phyloP scores from a whole-genome alignment of 1,140 invertebrate genomes.

The Piezodorus guildinii region DNA sequence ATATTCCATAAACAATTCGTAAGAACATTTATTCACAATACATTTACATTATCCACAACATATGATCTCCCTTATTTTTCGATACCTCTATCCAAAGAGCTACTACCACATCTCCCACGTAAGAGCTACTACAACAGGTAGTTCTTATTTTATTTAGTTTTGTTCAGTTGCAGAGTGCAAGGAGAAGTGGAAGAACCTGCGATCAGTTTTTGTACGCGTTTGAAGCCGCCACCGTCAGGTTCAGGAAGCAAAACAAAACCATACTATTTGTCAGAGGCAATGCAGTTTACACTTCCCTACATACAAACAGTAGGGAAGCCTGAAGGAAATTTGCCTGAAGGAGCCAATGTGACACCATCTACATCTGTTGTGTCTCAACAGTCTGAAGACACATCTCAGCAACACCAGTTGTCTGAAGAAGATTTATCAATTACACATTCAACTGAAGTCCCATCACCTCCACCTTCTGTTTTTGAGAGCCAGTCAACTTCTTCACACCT shows the following conservation, averaged over 20 bases:
- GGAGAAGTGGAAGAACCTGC: not conserved
- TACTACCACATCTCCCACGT: too few relatives aligned
- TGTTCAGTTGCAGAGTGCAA: not conserved
- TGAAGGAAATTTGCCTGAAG: not conserved
- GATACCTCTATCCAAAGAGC: too few relatives aligned
- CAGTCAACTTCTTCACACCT: too few relatives aligned
- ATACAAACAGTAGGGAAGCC: slow-evolving; percentile 25
- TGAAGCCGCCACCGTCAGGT: slow-evolving; percentile 22
- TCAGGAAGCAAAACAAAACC: slow-evolving; percentile 26
- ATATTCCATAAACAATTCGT: too few relatives aligned
- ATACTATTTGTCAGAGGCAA: slow-evolving; percentile 28
- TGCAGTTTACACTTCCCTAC: slow-evolving; percentile 27
- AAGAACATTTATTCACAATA: too few relatives aligned
- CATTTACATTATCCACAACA: too few relatives aligned
- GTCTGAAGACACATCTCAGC: not conserved
- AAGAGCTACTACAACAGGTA: not conserved
- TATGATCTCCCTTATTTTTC: too few relatives aligned
- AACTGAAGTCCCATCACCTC: not conserved
- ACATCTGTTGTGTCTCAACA: not conserved
- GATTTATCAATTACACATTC: not conserved
- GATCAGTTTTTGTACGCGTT: not conserved
- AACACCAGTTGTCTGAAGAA: not conserved
- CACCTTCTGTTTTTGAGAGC: too few relatives aligned
- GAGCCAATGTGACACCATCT: not conserved
- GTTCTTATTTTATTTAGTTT: not conserved